Percentiles rank a stretch among this genome's conserved stretches.
Conservation (phyloP, 2,888 invertebrate species). For the Pterostichus madidus region DNA sequence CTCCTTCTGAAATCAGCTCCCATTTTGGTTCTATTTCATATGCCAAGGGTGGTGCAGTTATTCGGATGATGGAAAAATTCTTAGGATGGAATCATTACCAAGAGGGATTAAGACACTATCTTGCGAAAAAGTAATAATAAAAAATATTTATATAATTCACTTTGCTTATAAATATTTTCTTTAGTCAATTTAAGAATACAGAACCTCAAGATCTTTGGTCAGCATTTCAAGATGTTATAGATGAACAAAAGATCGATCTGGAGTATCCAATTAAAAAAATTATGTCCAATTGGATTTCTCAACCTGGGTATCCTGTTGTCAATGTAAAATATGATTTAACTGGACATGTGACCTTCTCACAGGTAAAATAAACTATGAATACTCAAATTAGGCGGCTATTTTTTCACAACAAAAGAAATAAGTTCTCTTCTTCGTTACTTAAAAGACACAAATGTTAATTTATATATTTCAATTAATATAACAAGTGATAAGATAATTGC, state of each 20-base stretch:
- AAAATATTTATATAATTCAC: conserved; percentile 11
- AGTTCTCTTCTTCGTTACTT: too few species aligned
- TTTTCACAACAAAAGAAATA: too few species aligned
- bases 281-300: conserved; percentile 82
- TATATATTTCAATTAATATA: too few species aligned
- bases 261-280: conserved; percentile 71
- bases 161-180: conserved; percentile 60
- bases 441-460: too few species aligned
- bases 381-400: too few species aligned
- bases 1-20: conserved; percentile 79
- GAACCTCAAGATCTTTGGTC: conserved; percentile 79
- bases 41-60: conserved; percentile 78
- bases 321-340: conserved; percentile 74
- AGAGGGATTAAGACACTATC: conserved; percentile 80
- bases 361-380: conserved; percentile 68
- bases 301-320: conserved; percentile 81
- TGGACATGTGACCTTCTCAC: conserved; percentile 69
- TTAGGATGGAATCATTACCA: conserved; percentile 80
- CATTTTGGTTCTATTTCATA: conserved; percentile 86
- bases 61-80: conserved; percentile 85
- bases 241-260: conserved; percentile 50
- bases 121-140: conserved; percentile 73
- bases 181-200: conserved; percentile 76
- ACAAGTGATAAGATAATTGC: too few species aligned
- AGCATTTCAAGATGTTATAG: conserved; percentile 75